Evolutionary conservation across 2,113 vertebrate species (phyloP).

Genomic region (Oostethus manadensis): DNA sequence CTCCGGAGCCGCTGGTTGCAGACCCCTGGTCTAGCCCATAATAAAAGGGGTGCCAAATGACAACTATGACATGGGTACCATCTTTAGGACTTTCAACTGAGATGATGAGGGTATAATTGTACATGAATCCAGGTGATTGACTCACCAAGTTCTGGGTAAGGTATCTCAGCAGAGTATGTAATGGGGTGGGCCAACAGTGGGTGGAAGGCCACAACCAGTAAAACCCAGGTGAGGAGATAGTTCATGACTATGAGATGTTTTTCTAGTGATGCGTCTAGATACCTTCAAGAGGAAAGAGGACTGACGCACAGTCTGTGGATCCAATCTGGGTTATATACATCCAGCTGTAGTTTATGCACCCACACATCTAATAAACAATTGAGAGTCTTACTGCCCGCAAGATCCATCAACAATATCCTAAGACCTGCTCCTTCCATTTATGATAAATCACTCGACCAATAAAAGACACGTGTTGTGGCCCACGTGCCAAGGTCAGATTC

Average conservation of each 20-base stretch:
- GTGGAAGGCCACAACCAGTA: slow-evolving; percentile 60
- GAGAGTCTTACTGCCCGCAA: slow-evolving; percentile 8
- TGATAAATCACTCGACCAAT: slow-evolving; percentile 59
- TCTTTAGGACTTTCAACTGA: too few species aligned
- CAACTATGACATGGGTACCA: too few species aligned
- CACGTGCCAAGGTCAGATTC: slow-evolving; percentile 37
- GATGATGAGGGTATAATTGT: slow-evolving; percentile 3
- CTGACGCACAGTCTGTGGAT: slow-evolving; percentile 24
- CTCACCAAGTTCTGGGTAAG: slow-evolving; percentile 65
- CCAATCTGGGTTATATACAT: slow-evolving; percentile 59
- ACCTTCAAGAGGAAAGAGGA: slow-evolving; percentile 36
- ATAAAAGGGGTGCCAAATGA: too few species aligned
- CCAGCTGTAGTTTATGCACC: slow-evolving; percentile 15
- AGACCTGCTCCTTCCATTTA: slow-evolving; percentile 12
- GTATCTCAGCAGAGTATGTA: slow-evolving; percentile 65
- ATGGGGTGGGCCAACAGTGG: slow-evolving; percentile 64
- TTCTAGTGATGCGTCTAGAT: slow-evolving; percentile 12
- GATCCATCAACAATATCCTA: slow-evolving; percentile 27
- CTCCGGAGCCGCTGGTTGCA: too few species aligned
- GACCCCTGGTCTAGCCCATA: neutral
- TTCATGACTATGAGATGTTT: slow-evolving; percentile 47
- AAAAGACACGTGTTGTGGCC: slow-evolving; percentile 41
- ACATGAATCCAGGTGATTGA: slow-evolving; percentile 17
- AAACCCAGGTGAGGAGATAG: slow-evolving; percentile 60
- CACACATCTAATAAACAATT: slow-evolving; percentile 6